Conservation (phyloP, 2,888 invertebrate species). For the Thecophora atra region DNA sequence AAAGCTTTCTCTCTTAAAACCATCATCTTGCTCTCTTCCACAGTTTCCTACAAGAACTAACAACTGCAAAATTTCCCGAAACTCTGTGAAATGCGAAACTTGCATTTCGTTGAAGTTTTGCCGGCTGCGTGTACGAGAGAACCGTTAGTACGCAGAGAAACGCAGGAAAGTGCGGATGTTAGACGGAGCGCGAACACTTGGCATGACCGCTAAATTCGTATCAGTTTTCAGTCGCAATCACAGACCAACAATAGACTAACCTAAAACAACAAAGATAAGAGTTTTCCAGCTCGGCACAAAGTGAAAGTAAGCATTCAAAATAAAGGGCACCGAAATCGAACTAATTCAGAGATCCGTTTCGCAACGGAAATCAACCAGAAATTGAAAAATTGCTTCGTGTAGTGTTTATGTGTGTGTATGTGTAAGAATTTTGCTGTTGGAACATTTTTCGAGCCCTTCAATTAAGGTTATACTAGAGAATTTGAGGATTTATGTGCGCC, state of each 20-base stretch:
- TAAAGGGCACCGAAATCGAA: background rate
- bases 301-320: background rate
- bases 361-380: conserved; percentile 15
- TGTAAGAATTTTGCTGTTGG: background rate
- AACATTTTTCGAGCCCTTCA: too few relatives aligned
- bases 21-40: background rate
- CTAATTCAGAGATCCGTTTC: conserved; percentile 16
- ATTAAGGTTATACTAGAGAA: too few relatives aligned
- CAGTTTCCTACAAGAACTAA: background rate
- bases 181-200: background rate
- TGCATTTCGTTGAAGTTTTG: background rate
- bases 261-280: background rate
- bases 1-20: background rate
- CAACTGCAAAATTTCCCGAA: too few relatives aligned
- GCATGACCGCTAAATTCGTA: background rate
- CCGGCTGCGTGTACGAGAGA: conserved; percentile 1
- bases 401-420: background rate
- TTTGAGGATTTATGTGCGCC: too few relatives aligned
- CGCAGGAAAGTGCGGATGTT: conserved; percentile 16
- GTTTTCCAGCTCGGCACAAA: background rate
- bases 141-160: conserved; percentile 25
- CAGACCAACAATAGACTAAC: too few relatives aligned
- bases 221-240: background rate
- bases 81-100: too few relatives aligned
- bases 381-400: conserved; percentile 18